Evolutionary conservation across 2,888 invertebrate species (phyloP).

Genomic region (Bombylius discolor): DNA sequence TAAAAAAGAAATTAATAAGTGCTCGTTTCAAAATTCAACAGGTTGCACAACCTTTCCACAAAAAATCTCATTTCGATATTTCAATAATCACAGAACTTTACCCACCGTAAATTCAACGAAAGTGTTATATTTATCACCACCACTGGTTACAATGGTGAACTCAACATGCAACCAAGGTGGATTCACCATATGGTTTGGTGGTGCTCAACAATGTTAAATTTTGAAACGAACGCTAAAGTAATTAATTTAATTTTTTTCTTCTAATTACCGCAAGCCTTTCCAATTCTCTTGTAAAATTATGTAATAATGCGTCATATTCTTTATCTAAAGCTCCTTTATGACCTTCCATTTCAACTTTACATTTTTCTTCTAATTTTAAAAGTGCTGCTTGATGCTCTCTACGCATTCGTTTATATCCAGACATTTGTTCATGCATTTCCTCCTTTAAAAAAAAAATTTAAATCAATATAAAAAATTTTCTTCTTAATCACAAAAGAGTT

Average conservation of each 20-base stretch:
- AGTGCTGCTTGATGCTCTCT: conserved; percentile 94
- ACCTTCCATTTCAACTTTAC: conserved; percentile 92
- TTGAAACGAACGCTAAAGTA: too few species aligned
- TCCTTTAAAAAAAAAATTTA: conserved; percentile 38
- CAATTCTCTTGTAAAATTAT: conserved; percentile 83
- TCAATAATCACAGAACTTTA: too few species aligned
- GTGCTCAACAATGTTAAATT: too few species aligned
- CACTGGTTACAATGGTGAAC: too few species aligned
- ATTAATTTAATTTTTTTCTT: not conserved
- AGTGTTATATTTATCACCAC: too few species aligned
- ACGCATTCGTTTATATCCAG: conserved; percentile 95
- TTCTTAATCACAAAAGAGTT: too few species aligned
- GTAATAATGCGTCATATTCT: conserved; percentile 87
- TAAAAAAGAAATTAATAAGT: not conserved
- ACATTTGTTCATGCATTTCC: conserved; percentile 99
- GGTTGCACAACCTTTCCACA: not conserved
- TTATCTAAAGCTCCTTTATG: conserved; percentile 91
- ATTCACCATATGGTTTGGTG: too few species aligned
- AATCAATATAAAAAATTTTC: not conserved
- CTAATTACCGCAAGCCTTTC: conserved; percentile 62
- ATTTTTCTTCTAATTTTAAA: conserved; percentile 85
- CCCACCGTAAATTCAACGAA: too few species aligned
- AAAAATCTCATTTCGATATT: too few species aligned
- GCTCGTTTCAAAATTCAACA: not conserved
- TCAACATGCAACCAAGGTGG: too few species aligned